Conservation (phyloP, 2,888 invertebrate genomes). For the Eristalis arbustorum region DNA sequence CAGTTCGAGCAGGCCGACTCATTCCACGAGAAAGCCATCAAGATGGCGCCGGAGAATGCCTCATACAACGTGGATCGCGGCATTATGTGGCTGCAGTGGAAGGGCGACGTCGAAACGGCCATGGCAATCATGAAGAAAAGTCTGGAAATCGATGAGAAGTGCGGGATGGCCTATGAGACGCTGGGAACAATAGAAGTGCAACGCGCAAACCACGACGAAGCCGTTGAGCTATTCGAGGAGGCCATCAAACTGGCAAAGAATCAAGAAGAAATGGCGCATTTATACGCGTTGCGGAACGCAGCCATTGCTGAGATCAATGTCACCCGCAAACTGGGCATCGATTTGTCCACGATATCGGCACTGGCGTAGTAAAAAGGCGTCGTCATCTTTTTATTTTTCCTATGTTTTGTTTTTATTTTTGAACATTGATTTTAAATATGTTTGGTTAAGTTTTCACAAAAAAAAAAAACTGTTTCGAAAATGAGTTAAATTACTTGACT, state of each 20-base stretch:
- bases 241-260: slow-evolving; percentile 93
- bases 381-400: background rate
- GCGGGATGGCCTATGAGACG: slow-evolving; percentile 97
- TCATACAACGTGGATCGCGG: slow-evolving; percentile 93
- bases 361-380: slow-evolving; percentile 70
- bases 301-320: slow-evolving; percentile 93
- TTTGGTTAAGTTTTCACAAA: slow-evolving; percentile 10
- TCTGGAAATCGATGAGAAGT: slow-evolving; percentile 93
- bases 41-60: slow-evolving; percentile 92
- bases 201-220: slow-evolving; percentile 88
- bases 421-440: background rate
- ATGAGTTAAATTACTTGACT: slow-evolving; percentile 22
- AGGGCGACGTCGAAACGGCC: slow-evolving; percentile 90
- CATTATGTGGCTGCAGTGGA: slow-evolving; percentile 90
- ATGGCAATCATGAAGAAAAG: slow-evolving; percentile 89
- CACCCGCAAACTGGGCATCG: slow-evolving; percentile 87
- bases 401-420: slow-evolving; percentile 33
- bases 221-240: slow-evolving; percentile 92
- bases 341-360: slow-evolving; percentile 79
- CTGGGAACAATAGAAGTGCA: slow-evolving; percentile 97
- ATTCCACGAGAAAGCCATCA: slow-evolving; percentile 89
- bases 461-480: background rate
- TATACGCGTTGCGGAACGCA: slow-evolving; percentile 94
- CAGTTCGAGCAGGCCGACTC: slow-evolving; percentile 91
- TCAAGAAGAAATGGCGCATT: slow-evolving; percentile 93